Base-by-base conservation (phyloP, 1,140 invertebrate species). In the Ips typographus region DNA sequence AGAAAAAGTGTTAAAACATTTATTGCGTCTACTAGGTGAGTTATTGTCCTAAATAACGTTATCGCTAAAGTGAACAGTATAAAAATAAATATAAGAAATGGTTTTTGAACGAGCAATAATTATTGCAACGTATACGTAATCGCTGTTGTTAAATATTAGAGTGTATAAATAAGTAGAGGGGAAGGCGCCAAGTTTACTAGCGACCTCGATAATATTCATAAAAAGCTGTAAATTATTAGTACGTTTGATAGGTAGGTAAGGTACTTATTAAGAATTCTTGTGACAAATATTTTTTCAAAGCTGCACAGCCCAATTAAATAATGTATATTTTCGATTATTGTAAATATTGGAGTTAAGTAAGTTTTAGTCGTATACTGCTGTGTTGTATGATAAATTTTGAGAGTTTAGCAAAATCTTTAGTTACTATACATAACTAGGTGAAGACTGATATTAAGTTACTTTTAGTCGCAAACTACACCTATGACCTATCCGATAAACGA, bases 381-480 rank as follows among this genome's bases (percentile, higher is more conserved):
- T 66, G 64, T 57, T 66, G 64, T 66, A 66, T 55, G 64, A 66
- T 66, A 66, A 66, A 66, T 66, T 44, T 66, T 47, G 44, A n/a
- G 44, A 47, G n/a, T 47, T 47, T 5, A 47, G n/a, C 4, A 47
- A 4, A 47, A n/a, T 47, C 44, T n/a, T 47, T 4, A 5, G n/a
- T n/a, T 47, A 47, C 4, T 64, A 64, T 55, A 7, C 55, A 64
- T 49, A 41, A 43, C 55, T 63, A 63, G 51, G 36, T 22, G 38
- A 64, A 64, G 62, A 64, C 62, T 64, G 62, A 64, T 64, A 64
- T 40, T 51, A 47, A 5, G n/a, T 47, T 5, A 47, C 4, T 47
- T 5, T 47, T 4, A 5, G 39, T 57, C 39, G 39, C 39, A 57
- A 38, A 38, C 3, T 57, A 57, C 44, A 47, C 4, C 44, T 22